Conservation (phyloP, 2,113 vertebrate genomes). For the Arvicanthis niloticus region DNA sequence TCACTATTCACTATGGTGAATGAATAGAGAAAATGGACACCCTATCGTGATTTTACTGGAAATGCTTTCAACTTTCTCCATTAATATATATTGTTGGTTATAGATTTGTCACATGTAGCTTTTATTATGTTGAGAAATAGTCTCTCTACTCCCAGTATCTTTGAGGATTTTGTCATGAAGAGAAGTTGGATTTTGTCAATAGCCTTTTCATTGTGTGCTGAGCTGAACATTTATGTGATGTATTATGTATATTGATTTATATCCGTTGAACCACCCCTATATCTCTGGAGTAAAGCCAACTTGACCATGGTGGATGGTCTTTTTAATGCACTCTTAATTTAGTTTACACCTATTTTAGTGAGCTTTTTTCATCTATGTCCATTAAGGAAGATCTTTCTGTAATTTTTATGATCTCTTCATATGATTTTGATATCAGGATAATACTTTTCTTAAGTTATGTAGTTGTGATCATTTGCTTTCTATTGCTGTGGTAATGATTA, state of each 20-base stretch:
- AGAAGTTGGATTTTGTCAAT: background rate
- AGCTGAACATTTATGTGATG: background rate
- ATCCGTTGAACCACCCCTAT: background rate
- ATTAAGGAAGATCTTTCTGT: background rate
- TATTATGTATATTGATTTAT: background rate
- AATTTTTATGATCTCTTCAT: background rate
- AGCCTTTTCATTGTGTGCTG: background rate
- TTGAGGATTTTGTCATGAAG: background rate
- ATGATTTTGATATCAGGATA: background rate
- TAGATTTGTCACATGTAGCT: background rate
- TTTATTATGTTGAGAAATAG: background rate
- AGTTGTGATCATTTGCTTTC: background rate
- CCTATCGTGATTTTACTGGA: background rate
- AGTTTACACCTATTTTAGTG: background rate
- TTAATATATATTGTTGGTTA: background rate
- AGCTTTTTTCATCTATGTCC: background rate
- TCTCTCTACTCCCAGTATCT: background rate
- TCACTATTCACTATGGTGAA: background rate
- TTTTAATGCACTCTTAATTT: background rate
- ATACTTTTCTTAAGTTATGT: background rate
- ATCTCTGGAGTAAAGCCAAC: background rate
- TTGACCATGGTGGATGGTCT: background rate
- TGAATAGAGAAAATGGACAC: background rate
- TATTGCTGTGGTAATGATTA: background rate
- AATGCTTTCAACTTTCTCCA: background rate